phyloP scores from a whole-genome alignment of 2,113 vertebrate genomes.

The Labeo catla region DNA sequence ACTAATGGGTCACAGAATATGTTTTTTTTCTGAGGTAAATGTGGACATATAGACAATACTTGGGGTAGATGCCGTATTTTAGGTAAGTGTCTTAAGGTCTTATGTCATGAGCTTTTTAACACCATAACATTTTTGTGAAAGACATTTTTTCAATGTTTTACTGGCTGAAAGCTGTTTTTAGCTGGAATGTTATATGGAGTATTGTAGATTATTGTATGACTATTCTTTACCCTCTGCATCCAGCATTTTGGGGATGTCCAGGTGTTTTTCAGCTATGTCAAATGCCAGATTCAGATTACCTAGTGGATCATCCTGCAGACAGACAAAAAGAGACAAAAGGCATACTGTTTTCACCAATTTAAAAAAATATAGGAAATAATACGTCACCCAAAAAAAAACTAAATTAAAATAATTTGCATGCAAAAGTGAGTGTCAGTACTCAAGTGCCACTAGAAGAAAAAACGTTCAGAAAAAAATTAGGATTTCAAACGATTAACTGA shows the following conservation, averaged over 20 bases:
- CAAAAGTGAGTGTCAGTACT: neutral
- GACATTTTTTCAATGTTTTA: neutral
- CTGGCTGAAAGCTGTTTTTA: neutral
- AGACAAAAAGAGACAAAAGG: constrained; percentile 43
- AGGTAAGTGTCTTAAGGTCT: too few relatives aligned
- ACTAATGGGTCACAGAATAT: too few relatives aligned
- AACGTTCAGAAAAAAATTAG: neutral
- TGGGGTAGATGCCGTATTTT: too few relatives aligned
- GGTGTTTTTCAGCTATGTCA: constrained; percentile 96
- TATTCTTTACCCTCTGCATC: constrained; percentile 91
- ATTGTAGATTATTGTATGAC: neutral
- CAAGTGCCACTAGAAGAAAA: neutral
- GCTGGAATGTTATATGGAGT: neutral
- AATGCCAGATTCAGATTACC: constrained; percentile 98
- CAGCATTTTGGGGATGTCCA: constrained; percentile 99
- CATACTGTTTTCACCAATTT: neutral
- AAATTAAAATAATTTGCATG: neutral
- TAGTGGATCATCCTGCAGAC: constrained; percentile 91
- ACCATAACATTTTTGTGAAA: neutral
- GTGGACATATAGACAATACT: too few relatives aligned
- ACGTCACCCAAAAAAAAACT: neutral
- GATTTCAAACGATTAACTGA: neutral
- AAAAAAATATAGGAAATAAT: neutral
- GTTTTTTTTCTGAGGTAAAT: too few relatives aligned
- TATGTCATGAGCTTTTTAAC: too few relatives aligned